These are phyloP conservation scores for Coenonympha arcania DNA, from an alignment of 2,888 invertebrate genomes.

Conservation along the genomic window DNA sequence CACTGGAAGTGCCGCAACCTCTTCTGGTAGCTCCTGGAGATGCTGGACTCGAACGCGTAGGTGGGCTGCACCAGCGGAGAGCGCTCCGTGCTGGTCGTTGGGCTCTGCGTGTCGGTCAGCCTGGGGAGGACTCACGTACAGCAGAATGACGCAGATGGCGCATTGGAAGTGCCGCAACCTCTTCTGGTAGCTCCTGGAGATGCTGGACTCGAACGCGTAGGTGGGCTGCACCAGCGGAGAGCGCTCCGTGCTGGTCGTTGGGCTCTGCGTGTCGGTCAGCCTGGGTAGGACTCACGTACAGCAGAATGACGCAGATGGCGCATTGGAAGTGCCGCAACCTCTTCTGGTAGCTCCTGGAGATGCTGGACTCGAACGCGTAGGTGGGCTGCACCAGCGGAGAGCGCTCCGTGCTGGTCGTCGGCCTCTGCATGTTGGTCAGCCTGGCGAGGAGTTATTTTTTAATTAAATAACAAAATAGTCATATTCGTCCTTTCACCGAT, in stretches of 20 bases:
- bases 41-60: conserved; percentile 68
- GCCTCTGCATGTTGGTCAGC: conserved; percentile 50
- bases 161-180: conserved; percentile 81
- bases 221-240: neutral
- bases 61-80: conserved; percentile 71
- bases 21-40: conserved; percentile 64
- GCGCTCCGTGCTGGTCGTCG: conserved; percentile 59
- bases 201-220: neutral
- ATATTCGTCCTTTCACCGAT: too few relatives aligned
- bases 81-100: conserved; percentile 59
- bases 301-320: conserved; percentile 77
- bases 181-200: conserved; percentile 55
- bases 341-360: conserved; percentile 65
- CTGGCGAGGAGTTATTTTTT: too few relatives aligned
- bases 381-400: conserved; percentile 71
- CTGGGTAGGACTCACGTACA: conserved; percentile 74
- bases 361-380: conserved; percentile 68
- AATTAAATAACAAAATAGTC: too few relatives aligned
- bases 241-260: neutral
- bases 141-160: too few relatives aligned
- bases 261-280: neutral
- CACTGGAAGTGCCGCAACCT: conserved; percentile 77
- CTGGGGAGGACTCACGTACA: conserved; percentile 7
- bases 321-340: conserved; percentile 77
- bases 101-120: conserved; percentile 44